A percentile compares a stretch with the other conserved stretches of the same genome.
Evolutionary conservation across 2,888 invertebrate species (phyloP).

Genomic region (Alloplasta piceator): DNA sequence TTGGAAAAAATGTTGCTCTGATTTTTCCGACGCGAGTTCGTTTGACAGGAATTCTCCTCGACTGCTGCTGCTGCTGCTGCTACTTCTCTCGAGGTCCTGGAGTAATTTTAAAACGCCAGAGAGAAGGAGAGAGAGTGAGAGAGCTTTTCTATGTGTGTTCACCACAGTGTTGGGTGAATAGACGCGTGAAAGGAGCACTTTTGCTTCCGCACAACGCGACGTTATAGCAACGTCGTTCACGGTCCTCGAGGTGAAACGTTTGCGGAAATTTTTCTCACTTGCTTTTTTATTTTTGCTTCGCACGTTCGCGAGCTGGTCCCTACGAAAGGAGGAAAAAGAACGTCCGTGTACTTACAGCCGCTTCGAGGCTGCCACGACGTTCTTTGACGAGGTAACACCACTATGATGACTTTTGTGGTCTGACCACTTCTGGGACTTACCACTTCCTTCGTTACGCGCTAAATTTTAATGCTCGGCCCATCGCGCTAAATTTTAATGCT

Average conservation of each 20-base stretch:
- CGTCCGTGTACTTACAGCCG: constrained; percentile 14
- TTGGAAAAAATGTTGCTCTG: constrained; percentile 38
- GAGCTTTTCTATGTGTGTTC: constrained; percentile 27
- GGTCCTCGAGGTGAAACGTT: constrained; percentile 56
- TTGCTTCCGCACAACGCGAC: constrained; percentile 42
- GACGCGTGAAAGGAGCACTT: constrained; percentile 64
- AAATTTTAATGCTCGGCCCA: too few relatives aligned
- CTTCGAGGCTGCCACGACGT: constrained; percentile 22
- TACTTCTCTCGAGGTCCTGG: constrained; percentile 31
- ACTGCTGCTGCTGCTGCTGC: not conserved
- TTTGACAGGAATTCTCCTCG: constrained; percentile 48
- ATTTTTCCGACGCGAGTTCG: constrained; percentile 49
- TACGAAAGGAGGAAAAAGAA: constrained; percentile 43
- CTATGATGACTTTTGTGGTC: constrained; percentile 54
- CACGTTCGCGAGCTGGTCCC: constrained; percentile 13
- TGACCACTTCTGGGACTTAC: constrained; percentile 56
- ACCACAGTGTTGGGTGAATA: constrained; percentile 57
- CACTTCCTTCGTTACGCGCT: constrained; percentile 15
- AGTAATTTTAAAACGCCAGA: constrained; percentile 50
- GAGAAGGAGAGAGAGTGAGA: constrained; percentile 26
- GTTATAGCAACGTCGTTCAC: constrained; percentile 38
- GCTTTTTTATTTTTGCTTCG: not conserved
- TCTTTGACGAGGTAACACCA: constrained; percentile 60
- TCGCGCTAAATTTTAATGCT: too few relatives aligned
- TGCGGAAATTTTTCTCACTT: constrained; percentile 43